Conservation (phyloP, 1,140 invertebrate species). For the Littorina saxatilis region DNA sequence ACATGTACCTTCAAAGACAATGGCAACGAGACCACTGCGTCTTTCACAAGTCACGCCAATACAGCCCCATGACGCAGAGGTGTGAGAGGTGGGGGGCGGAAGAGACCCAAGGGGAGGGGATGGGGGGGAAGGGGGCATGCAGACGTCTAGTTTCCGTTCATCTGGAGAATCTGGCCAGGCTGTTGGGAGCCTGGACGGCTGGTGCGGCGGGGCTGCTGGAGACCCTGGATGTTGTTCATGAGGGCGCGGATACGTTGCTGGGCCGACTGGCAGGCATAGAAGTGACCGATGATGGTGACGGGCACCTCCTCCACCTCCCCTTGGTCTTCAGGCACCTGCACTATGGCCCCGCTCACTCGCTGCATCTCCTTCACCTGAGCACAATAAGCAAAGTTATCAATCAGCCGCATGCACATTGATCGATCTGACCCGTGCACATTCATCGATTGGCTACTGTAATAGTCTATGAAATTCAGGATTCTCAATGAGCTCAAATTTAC, state of each 20-base stretch:
- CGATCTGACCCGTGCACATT: too few species aligned
- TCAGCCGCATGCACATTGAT: too few species aligned
- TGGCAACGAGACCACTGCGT: too few species aligned
- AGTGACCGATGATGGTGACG: slow-evolving; percentile 74
- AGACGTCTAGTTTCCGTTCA: slow-evolving; percentile 24
- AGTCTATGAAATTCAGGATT: too few species aligned
- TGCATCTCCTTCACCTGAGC: slow-evolving; percentile 88
- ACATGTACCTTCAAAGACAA: too few species aligned
- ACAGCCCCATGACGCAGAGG: too few species aligned
- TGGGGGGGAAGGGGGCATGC: too few species aligned
- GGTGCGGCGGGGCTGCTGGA: slow-evolving; percentile 14
- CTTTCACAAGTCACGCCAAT: too few species aligned
- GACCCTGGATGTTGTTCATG: slow-evolving; percentile 77
- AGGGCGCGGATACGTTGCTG: slow-evolving; percentile 94
- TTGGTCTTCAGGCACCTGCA: slow-evolving; percentile 83
- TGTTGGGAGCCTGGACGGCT: slow-evolving; percentile 18
- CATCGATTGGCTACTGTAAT: too few species aligned
- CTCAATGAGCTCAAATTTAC: too few species aligned
- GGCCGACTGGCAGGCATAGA: slow-evolving; percentile 78
- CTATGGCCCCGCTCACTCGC: slow-evolving; percentile 93
- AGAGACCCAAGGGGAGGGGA: too few species aligned
- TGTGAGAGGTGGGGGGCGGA: too few species aligned
- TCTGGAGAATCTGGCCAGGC: slow-evolving; percentile 12
- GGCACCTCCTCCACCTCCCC: slow-evolving; percentile 82
- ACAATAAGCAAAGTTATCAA: not conserved